Evolutionary conservation across 1,140 invertebrate genomes (phyloP).

Genomic region (Zaprionus camerounensis): DNA sequence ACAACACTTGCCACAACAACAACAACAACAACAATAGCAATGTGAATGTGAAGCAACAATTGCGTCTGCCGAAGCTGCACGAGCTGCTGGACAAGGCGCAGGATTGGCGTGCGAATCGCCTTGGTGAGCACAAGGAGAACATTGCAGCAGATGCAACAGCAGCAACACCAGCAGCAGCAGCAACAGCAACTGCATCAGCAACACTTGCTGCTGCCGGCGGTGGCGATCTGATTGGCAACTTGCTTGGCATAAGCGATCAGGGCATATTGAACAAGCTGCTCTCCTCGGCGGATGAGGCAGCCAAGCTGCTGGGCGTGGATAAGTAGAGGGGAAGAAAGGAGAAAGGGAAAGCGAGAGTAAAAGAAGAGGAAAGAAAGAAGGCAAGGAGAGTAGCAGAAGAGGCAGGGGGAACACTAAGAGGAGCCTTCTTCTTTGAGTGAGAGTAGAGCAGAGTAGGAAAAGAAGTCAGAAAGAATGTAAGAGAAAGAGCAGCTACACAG

Average conservation of each 20-base stretch:
- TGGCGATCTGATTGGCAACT: constrained; percentile 93
- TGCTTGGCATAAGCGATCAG: constrained; percentile 93
- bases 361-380: neutral
- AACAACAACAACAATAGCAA: constrained; percentile 56
- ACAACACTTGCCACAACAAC: constrained; percentile 55
- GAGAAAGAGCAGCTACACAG: too few relatives aligned
- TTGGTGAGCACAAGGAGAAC: constrained; percentile 86
- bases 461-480: too few relatives aligned
- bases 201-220: constrained; percentile 82
- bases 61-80: constrained; percentile 68
- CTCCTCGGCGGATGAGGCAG: constrained; percentile 93
- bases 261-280: constrained; percentile 94
- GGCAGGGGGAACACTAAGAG: neutral
- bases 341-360: neutral
- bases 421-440: too few relatives aligned
- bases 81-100: constrained; percentile 74
- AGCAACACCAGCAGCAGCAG: constrained; percentile 83
- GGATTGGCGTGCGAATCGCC: constrained; percentile 79
- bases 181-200: constrained; percentile 77
- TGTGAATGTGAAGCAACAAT: constrained; percentile 17
- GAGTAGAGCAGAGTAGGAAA: too few relatives aligned
- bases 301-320: constrained; percentile 93
- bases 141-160: constrained; percentile 72
- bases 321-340: constrained; percentile 84
- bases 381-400: neutral